Conservation (phyloP, 1,140 invertebrate genomes). For the Rhopalosiphum padi region DNA sequence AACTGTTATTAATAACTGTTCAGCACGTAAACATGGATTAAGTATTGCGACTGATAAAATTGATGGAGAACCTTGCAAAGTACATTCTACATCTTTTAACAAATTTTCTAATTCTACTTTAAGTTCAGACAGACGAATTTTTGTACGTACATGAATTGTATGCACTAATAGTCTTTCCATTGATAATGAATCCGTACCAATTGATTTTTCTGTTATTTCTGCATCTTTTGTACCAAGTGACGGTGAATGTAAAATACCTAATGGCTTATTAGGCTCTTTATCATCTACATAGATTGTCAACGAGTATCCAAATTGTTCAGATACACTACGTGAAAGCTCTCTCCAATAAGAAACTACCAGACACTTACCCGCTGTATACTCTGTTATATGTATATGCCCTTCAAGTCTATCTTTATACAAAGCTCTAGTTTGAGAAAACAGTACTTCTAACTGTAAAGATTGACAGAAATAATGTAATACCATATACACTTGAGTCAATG, state of each 20-base stretch:
- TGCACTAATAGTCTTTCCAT: slow-evolving; percentile 97
- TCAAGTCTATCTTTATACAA: slow-evolving; percentile 87
- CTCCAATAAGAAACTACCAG: slow-evolving; percentile 95
- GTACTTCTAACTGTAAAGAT: slow-evolving; percentile 88
- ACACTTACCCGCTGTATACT: slow-evolving; percentile 87
- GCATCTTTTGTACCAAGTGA: slow-evolving; percentile 74
- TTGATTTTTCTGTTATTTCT: slow-evolving; percentile 81
- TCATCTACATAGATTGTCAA: slow-evolving; percentile 89
- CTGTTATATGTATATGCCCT: slow-evolving; percentile 90
- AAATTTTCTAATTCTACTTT: slow-evolving; percentile 80
- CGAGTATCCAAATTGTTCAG: slow-evolving; percentile 83
- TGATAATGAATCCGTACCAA: slow-evolving; percentile 86
- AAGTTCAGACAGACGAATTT: slow-evolving; percentile 81
- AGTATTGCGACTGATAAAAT: slow-evolving; percentile 89
- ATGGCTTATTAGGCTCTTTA: slow-evolving; percentile 78
- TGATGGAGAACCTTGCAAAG: slow-evolving; percentile 82
- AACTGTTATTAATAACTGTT: slow-evolving; percentile 89
- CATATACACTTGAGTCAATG: slow-evolving; percentile 83
- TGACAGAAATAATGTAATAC: slow-evolving; percentile 94
- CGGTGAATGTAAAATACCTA: slow-evolving; percentile 88
- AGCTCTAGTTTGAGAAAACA: slow-evolving; percentile 92
- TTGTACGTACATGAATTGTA: slow-evolving; percentile 92
- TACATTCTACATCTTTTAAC: slow-evolving; percentile 77
- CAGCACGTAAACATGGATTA: slow-evolving; percentile 86
- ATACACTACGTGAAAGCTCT: slow-evolving; percentile 69